Evolutionary conservation across 2,888 invertebrate species (phyloP), one percentile per base, ranked within the genome.

Genomic region (Melinaea marsaeus): DNA sequence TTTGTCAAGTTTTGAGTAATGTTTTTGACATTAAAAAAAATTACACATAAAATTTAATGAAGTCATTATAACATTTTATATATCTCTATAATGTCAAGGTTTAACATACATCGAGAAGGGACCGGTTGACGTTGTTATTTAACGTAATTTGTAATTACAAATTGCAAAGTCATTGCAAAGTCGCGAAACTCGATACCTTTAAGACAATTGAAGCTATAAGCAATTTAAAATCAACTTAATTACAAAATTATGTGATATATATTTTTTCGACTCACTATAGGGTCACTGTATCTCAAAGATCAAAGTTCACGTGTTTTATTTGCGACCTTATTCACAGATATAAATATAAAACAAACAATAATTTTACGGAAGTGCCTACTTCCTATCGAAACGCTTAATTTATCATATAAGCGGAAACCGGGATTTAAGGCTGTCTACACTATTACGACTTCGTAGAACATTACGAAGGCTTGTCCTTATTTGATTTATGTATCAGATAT

Each of bases 301-400:
- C 22, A 57, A 57, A 63, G 63, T 54, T 60, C 57, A 57, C 5
- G 9, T n/a, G 13, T 42, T 42, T n/a, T 13, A 61, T 55, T 58
- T 46, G 11, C n/a, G 54, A 33, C 51, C 51, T n/a, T 45, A 54
- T 32, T n/a, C 45, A 2, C 54, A 51, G 45, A 59, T 46, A 59
- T 48, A 48, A 34, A 48, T 51, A 60, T 48, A 61, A 58, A 51
- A 62, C 34, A 34, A 48, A 60, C 54, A 47, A 54, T n/a, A 35
- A 32, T 58, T 48, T 61, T 61, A 64, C 67, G 64, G 64, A 67
- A 67, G 67, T 64, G 62, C 57, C 56, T 42, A 64, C 64, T 67
- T 67, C 67, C 67, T 67, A 63, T 67, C 58, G 55, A 55, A 58
- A 33, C 46, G 58, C 51, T 62, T 57, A 62, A 62, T 62, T 64